Evolutionary conservation across 2,113 vertebrate species (phyloP), one percentile per base, ranked within the genome.

Genomic region (Mixornis gularis): DNA sequence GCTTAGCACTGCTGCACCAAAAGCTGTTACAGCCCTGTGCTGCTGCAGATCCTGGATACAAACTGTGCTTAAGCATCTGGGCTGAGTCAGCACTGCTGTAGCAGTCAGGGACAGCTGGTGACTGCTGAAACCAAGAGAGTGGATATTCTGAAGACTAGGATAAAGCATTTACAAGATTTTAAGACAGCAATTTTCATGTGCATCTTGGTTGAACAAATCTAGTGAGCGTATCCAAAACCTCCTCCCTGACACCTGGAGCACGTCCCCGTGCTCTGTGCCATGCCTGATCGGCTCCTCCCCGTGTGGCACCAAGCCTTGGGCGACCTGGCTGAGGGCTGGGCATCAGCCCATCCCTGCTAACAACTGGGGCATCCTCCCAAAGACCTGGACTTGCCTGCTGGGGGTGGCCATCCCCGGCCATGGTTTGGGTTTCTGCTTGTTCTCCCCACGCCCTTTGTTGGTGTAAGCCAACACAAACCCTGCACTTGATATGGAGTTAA

Each of bases 191-290:
- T 88, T 83, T 83, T 12, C 36, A 20, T 0, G 17, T 11, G 40
- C 52, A 11, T 8, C 40, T 55, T 48, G 52, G 36, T 63, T 80
- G 38, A 38, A 19, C 41, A 17, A 62, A 38, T 17, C 36, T 18
- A 29, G 43, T 13, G 53, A 83, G 63, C 0, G 0, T 3, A 10
- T 27, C 41, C 10, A 1, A 53, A 71, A n/a, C 8, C 2, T 2
- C 44, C 40, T 74, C 41, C 12, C 16, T 48, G 69, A 73, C 0
- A 6, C 13, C 24, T 12, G 48, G 40, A 25, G 1, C 0, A 0
- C 0, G 0, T n/a, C 26, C 29, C n/a, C 2, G 2, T 0, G 5
- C 73, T 71, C 27, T 6, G 51, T 0, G 3, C 65, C 0, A 0
- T 0, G 1, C 27, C 21, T 30, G 26, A 43, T 7, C 1, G 1